Evolutionary conservation across 1,140 invertebrate genomes (phyloP).

Genomic region (Bombus superbus): DNA sequence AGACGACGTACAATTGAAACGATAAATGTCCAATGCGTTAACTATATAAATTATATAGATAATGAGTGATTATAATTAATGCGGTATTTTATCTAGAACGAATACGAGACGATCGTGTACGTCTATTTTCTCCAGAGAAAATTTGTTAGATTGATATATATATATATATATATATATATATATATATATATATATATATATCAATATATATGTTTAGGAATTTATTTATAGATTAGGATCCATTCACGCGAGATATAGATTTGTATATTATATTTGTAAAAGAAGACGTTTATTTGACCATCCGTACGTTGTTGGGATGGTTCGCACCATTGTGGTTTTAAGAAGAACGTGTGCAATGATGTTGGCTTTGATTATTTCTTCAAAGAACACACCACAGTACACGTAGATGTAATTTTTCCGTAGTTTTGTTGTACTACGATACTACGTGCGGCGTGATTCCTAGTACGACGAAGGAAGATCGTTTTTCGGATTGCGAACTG

Average conservation of each 20-base stretch:
- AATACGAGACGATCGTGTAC: not conserved
- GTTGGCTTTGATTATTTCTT: not conserved
- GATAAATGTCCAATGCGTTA: conserved; percentile 2
- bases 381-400: not conserved
- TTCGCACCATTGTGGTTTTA: conserved; percentile 1
- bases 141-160: not conserved
- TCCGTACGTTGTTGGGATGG: not conserved
- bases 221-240: not conserved
- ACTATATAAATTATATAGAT: not conserved
- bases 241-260: conserved; percentile 16
- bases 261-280: conserved; percentile 32
- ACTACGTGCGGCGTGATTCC: not conserved
- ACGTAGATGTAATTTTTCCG: not conserved
- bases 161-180: not conserved
- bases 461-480: not conserved
- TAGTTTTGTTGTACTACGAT: not conserved
- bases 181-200: no score
- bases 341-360: conserved; percentile 12
- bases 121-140: not conserved
- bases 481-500: no score
- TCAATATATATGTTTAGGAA: not conserved
- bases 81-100: conserved; percentile 3
- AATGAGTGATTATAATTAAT: not conserved
- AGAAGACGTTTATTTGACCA: not conserved
- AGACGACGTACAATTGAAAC: conserved; percentile 3